Percentiles rank a stretch among this genome's conserved stretches.
Conservation (phyloP, 2,797 vertebrate species). For the Lithobates pipiens region DNA sequence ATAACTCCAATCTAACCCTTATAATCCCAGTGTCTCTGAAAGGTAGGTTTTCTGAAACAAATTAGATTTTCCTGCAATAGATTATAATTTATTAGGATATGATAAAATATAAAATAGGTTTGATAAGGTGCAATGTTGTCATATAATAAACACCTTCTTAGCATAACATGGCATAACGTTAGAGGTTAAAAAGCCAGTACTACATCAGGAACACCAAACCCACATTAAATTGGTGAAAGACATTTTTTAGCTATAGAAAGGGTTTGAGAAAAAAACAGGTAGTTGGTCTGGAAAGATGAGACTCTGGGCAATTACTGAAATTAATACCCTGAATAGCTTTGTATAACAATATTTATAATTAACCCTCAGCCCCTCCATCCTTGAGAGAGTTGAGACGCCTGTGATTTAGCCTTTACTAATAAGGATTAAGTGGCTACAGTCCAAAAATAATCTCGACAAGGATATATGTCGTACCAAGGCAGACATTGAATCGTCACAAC, state of each 20-base stretch:
- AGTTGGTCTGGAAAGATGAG: not conserved
- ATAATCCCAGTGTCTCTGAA: no score
- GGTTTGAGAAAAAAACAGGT: not conserved
- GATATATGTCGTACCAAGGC: constrained; percentile 21
- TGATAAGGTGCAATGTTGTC: no score
- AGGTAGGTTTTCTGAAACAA: no score
- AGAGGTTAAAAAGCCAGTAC: not conserved
- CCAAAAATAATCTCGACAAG: constrained; percentile 57
- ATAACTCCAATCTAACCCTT: no score
- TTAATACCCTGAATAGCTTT: constrained; percentile 39
- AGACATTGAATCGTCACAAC: constrained; percentile 11
- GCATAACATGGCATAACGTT: not conserved
- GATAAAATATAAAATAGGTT: no score
- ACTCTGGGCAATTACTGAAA: not conserved
- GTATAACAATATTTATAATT: constrained; percentile 48
- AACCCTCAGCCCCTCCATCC: constrained; percentile 16
- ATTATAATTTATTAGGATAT: no score
- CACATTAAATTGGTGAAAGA: not conserved
- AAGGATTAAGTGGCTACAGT: constrained; percentile 47
- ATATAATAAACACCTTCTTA: not conserved
- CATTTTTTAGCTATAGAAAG: not conserved
- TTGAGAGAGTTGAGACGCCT: constrained; percentile 23
- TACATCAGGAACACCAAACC: not conserved
- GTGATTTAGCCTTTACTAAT: constrained; percentile 56
- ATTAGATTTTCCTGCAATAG: no score